Evolutionary conservation across 37 sponge, comb jelly and placozoan genomes (phyloP).

Genomic region (Chondrosia reniformis): DNA sequence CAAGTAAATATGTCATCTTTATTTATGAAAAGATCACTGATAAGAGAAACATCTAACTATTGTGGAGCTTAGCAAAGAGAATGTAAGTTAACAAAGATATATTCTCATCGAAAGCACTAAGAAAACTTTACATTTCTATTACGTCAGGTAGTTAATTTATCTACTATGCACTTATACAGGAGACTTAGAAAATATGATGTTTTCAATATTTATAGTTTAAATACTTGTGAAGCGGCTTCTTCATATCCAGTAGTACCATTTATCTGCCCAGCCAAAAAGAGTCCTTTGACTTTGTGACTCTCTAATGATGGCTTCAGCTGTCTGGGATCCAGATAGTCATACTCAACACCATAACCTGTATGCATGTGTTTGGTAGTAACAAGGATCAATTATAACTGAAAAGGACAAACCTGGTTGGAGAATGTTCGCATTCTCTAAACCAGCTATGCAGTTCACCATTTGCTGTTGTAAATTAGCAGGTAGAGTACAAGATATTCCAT

Average conservation of each 20-base stretch:
- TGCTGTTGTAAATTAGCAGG: conserved; percentile 57
- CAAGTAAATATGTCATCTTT: too few relatives aligned
- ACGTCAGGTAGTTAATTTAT: too few relatives aligned
- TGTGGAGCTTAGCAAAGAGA: too few relatives aligned
- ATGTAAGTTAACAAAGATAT: too few relatives aligned
- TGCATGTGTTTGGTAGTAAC: too few relatives aligned
- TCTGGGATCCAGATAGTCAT: conserved; percentile 84
- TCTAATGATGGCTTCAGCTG: conserved; percentile 69
- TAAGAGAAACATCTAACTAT: too few relatives aligned
- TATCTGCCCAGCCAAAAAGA: conserved; percentile 92
- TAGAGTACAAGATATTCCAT: conserved; percentile 81
- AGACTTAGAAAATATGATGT: too few relatives aligned
- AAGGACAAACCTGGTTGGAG: conserved; percentile 73
- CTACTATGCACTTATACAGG: too few relatives aligned
- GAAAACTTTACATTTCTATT: too few relatives aligned
- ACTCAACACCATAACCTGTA: conserved; percentile 86
- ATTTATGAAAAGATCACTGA: too few relatives aligned
- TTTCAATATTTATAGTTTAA: not conserved
- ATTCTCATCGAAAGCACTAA: too few relatives aligned
- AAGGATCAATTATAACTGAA: too few relatives aligned
- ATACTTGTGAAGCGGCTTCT: conserved; percentile 86
- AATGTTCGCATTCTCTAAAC: conserved; percentile 72
- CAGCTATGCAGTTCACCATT: conserved; percentile 65
- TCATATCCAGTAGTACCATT: conserved; percentile 96
- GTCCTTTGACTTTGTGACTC: conserved; percentile 53